phyloP scores from a whole-genome alignment of 2,797 vertebrate genomes.

The Sebastes melanostomus region DNA sequence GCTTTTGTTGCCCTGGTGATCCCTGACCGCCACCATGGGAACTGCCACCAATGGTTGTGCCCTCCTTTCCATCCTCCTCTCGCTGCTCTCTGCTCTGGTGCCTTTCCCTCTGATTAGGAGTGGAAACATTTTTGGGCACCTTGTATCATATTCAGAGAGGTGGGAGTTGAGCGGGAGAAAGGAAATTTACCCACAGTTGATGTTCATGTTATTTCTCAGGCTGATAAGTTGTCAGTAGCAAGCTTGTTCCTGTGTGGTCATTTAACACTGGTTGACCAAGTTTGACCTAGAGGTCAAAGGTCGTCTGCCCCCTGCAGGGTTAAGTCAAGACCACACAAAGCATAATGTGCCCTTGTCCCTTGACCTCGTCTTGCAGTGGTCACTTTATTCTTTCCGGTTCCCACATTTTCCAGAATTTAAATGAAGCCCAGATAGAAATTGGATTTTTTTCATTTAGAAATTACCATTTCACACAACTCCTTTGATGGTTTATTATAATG shows the following conservation, averaged over 20 bases:
- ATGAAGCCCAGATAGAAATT: neutral
- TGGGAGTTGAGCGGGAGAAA: neutral
- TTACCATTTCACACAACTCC: neutral
- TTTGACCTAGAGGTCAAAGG: constrained; percentile 38
- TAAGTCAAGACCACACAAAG: constrained; percentile 12
- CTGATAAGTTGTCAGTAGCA: neutral
- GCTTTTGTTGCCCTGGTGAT: constrained; percentile 57
- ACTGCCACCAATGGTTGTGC: constrained; percentile 3
- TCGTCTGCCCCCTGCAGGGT: neutral
- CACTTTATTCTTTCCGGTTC: constrained; percentile 6
- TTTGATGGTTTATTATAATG: neutral
- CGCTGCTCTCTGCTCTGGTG: constrained; percentile 19
- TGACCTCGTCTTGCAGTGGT: constrained; percentile 19
- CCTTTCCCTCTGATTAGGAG: constrained; percentile 9
- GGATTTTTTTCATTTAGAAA: neutral
- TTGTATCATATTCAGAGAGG: constrained; percentile 1
- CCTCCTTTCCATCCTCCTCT: constrained; percentile 2
- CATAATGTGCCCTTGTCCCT: constrained; percentile 1
- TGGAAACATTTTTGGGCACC: constrained; percentile 25
- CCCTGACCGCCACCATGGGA: constrained; percentile 41
- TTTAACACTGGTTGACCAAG: constrained; percentile 32
- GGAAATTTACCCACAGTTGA: neutral
- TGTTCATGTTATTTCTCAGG: neutral
- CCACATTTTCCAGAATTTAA: constrained; percentile 15
- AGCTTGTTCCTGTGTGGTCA: constrained; percentile 35